A percentile compares a stretch with the other conserved stretches of the same genome.
Evolutionary conservation across 2,888 invertebrate species (phyloP).

Genomic region (Melinopterus prodromus): DNA sequence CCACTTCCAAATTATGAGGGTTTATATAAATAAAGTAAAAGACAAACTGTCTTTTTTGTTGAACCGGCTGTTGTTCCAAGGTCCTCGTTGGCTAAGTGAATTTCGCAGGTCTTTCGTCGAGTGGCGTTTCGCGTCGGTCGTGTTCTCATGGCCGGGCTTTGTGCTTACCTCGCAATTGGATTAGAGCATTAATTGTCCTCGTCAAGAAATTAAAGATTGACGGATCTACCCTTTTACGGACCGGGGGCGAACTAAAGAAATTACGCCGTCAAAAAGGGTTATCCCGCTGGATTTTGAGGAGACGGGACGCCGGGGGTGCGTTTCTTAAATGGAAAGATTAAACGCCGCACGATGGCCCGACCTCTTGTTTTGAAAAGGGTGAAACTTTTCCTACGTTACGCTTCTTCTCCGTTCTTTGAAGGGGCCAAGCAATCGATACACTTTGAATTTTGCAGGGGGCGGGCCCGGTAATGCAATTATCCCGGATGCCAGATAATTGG

Average conservation of each 20-base stretch:
- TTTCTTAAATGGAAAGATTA: conserved; percentile 23
- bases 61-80: neutral
- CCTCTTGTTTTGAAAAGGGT: conserved; percentile 21
- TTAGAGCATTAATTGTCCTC: conserved; percentile 39
- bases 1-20: neutral
- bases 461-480: conserved; percentile 23
- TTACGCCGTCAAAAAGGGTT: conserved; percentile 26
- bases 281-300: conserved; percentile 7
- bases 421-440: conserved; percentile 18
- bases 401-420: neutral
- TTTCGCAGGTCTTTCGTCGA: conserved; percentile 7
- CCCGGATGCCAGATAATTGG: conserved; percentile 19
- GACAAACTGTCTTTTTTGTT: neutral
- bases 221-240: conserved; percentile 27
- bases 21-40: neutral
- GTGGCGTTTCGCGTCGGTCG: neutral
- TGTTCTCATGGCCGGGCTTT: conserved; percentile 15
- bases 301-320: conserved; percentile 12
- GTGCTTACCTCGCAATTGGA: conserved; percentile 38
- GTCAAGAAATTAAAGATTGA: conserved; percentile 44
- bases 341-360: conserved; percentile 18
- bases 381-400: neutral
- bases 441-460: conserved; percentile 11
- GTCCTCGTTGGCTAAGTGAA: conserved; percentile 8
- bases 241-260: conserved; percentile 20